phyloP scores from a whole-genome alignment of 2,797 vertebrate genomes.

The Pelobates cultripes region DNA sequence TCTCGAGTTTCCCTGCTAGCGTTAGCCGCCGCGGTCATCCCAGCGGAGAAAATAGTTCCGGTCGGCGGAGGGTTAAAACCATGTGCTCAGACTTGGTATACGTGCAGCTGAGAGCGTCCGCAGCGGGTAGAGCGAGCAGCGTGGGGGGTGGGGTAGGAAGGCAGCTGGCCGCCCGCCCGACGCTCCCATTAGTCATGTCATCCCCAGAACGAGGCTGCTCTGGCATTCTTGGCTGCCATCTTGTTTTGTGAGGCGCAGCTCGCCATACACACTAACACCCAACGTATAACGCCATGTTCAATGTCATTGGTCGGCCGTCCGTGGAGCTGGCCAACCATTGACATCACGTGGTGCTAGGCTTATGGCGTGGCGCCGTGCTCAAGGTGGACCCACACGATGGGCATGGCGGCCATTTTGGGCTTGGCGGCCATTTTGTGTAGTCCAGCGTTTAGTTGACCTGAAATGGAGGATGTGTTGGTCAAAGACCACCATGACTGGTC shows the following conservation, averaged over 20 bases:
- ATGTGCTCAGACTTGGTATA: slow-evolving; percentile 4
- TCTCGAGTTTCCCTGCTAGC: no score
- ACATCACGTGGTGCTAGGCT: not conserved
- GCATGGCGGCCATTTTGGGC: slow-evolving; percentile 4
- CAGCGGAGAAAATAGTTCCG: slow-evolving; percentile 16
- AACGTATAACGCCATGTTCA: no score
- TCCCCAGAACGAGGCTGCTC: slow-evolving; percentile 37
- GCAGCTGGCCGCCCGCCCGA: slow-evolving; percentile 32
- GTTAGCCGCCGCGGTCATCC: no score
- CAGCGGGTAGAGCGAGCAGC: slow-evolving; percentile 10
- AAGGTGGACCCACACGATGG: not conserved
- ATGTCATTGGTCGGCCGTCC: not conserved
- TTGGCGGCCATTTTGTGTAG: slow-evolving; percentile 47
- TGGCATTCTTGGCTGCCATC: slow-evolving; percentile 33
- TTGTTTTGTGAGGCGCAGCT: slow-evolving; percentile 16
- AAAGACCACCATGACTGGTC: not conserved
- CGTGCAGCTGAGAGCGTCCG: slow-evolving; percentile 48
- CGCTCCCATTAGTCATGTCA: slow-evolving; percentile 26
- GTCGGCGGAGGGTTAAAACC: slow-evolving; percentile 6
- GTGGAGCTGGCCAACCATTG: not conserved
- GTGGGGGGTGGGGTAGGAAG: slow-evolving; percentile 52
- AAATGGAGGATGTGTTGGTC: slow-evolving; percentile 33
- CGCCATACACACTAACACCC: not conserved
- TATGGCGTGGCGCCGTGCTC: not conserved
- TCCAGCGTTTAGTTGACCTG: slow-evolving; percentile 13